Conservation (phyloP, 2,113 vertebrate genomes). For the Emydocephalus ijimae region DNA sequence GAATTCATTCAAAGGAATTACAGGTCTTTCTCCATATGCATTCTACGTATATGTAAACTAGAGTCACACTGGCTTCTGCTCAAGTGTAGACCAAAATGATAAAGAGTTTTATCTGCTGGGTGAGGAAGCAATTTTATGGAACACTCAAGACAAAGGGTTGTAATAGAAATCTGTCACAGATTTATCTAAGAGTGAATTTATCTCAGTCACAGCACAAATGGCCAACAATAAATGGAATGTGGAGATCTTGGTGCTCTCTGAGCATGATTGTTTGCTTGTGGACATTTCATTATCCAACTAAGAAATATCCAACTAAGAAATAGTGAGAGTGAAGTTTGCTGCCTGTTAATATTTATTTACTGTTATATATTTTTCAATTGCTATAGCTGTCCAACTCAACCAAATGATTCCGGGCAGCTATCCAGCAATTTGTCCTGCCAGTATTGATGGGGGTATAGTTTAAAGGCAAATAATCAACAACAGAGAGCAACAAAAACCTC, state of each 20-base stretch:
- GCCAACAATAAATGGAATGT: neutral
- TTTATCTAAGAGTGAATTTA: neutral
- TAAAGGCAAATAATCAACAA: neutral
- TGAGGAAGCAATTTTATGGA: neutral
- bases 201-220: neutral
- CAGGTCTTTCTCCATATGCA: neutral
- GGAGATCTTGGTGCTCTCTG: neutral
- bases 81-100: neutral
- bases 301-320: neutral
- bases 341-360: neutral
- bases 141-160: neutral
- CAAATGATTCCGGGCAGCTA: neutral
- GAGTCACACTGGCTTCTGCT: neutral
- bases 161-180: neutral
- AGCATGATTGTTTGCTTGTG: neutral
- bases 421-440: neutral
- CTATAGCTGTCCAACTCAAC: neutral
- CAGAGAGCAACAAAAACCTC: neutral
- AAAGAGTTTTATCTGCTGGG: neutral
- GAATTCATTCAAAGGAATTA: neutral
- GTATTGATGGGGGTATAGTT: neutral
- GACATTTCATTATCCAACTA: neutral
- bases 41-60: neutral
- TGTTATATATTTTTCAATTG: neutral
- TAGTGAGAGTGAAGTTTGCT: neutral